These are phyloP conservation scores for Drosophila paramelanica DNA, from an alignment of 2,888 invertebrate species.

Conservation along the genomic window DNA sequence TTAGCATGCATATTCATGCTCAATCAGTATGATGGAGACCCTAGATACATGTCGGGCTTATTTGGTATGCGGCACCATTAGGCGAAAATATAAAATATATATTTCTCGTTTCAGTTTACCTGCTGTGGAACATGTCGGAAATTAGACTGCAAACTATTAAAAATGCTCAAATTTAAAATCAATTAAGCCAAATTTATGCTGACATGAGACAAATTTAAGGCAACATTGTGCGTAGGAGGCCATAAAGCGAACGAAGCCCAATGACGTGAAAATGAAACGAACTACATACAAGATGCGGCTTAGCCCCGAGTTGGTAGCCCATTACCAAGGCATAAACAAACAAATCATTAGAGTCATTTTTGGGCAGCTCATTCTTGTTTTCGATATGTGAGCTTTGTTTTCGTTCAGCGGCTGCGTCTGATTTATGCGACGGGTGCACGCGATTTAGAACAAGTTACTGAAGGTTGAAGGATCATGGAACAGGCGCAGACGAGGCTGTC, in stretches of 20 bases:
- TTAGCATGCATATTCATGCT: conserved; percentile 74
- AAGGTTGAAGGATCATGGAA: conserved; percentile 23
- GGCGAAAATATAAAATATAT: conserved; percentile 45
- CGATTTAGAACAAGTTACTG: conserved; percentile 62
- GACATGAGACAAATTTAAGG: conserved; percentile 72
- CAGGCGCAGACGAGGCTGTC: conserved; percentile 9
- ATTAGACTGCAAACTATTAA: conserved; percentile 66
- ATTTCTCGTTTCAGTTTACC: conserved; percentile 49
- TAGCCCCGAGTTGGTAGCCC: conserved; percentile 52
- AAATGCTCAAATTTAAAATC: conserved; percentile 76
- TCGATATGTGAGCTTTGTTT: conserved; percentile 25
- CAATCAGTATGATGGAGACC: conserved; percentile 53
- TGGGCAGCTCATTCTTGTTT: conserved; percentile 33
- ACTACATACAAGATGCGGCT: conserved; percentile 43
- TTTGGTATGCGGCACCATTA: conserved; percentile 70
- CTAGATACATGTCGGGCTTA: conserved; percentile 40
- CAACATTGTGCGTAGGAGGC: conserved; percentile 64
- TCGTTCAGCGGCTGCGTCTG: conserved; percentile 37
- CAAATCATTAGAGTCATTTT: conserved; percentile 67
- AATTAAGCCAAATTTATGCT: conserved; percentile 78
- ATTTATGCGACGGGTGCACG: conserved; percentile 69
- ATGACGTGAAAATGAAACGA: conserved; percentile 50
- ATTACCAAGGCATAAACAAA: conserved; percentile 66
- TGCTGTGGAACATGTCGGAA: conserved; percentile 58
- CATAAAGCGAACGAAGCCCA: conserved; percentile 49